Evolutionary conservation across 2,888 invertebrate species (phyloP), one percentile per base, ranked within the genome.

Genomic region (Cataglyphis altisquamis): DNA sequence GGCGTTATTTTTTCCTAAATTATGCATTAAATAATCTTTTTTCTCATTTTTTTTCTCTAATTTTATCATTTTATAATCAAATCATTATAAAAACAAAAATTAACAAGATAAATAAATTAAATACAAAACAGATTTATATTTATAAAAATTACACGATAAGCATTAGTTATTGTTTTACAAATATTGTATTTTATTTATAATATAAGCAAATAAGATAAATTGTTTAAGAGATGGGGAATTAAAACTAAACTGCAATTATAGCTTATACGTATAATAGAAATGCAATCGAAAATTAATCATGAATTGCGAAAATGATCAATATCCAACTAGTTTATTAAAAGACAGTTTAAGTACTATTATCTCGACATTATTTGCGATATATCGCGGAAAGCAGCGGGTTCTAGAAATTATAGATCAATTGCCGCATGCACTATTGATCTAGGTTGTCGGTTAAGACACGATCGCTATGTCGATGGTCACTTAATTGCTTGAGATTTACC

Each of bases 401-500:
- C 86, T 74, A 84, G 85, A 88, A 89, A 90, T 89, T 87, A 86
- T 75, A 87, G 87, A 84, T 73, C 85, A 84, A 83, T 83, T 80
- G 86, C 67, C 72, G 63, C 72, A 75, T 87, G 86, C 85, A 84
- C 84, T 90, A 90, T 90, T 87, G 90, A 89, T 89, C 88, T 74
- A 82, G 75, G 57, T 72, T 88, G 87, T 89, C 87, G 88, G 86
- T 90, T 89, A 86, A 88, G 88, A 84, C 45, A 45, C 45, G 78
- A 3, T 82, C 84, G 83, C 81, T 85, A 86, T 85, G 85, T 83
- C 84, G 86, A 83, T 84, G 81, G 86, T 84, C 84, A 84, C 88
- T 85, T 89, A 88, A 90, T 90, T 89, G 86, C 85, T 87, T 77
- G 84, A 88, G 86, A 90, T 89, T 45, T 90, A 85, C 85, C 85